Percentiles rank a stretch among this genome's conserved stretches.
Conservation (phyloP, 2,113 vertebrate species). For the Dromiciops gliroides region DNA sequence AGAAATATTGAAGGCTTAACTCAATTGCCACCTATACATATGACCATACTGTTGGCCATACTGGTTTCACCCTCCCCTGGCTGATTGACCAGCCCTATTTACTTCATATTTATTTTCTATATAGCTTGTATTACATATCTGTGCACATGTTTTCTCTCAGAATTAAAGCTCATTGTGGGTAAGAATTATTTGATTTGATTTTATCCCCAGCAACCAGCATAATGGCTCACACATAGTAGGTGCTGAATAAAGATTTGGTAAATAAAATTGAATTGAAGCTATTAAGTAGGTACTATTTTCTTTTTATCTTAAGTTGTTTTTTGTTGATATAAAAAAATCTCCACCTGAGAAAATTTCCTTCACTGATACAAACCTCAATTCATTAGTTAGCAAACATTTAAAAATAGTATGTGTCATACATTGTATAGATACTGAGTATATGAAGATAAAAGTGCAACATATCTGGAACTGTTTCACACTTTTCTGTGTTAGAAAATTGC, state of each 20-base stretch:
- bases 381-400: neutral
- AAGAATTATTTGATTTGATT: neutral
- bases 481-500: neutral
- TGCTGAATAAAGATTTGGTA: neutral
- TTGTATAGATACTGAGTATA: neutral
- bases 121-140: neutral
- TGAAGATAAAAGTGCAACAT: neutral
- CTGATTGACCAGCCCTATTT: neutral
- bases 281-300: neutral
- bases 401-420: neutral
- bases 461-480: neutral
- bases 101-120: neutral
- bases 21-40: neutral
- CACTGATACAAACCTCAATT: neutral
- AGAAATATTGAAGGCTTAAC: neutral
- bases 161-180: neutral
- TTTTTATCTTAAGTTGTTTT: neutral
- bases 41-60: neutral
- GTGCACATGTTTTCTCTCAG: neutral
- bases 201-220: neutral
- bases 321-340: neutral
- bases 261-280: neutral
- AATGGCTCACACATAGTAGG: neutral
- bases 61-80: neutral
- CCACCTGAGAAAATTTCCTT: neutral